Conservation (phyloP, 1,140 invertebrate species). For the Cotesia typhae region DNA sequence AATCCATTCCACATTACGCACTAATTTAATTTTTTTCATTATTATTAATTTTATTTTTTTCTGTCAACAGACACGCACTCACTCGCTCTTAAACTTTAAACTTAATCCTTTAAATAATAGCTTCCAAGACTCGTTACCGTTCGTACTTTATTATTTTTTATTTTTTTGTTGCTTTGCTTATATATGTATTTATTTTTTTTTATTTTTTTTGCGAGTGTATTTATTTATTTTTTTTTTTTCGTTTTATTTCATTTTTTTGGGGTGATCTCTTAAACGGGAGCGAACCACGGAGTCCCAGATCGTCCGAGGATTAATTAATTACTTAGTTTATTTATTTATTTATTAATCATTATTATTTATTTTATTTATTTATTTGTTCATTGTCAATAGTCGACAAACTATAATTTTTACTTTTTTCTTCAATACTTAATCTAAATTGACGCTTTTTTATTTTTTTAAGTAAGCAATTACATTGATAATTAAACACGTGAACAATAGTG, state of each 20-base stretch:
- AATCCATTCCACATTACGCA: conserved; percentile 37
- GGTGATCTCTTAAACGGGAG: conserved; percentile 17
- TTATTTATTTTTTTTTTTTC: conserved; percentile 12
- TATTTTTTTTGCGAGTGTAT: not conserved
- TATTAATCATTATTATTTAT: conserved; percentile 20
- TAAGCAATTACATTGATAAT: conserved; percentile 12
- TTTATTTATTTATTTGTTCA: conserved; percentile 3
- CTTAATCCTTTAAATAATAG: no score
- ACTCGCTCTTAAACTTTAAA: conserved; percentile 2
- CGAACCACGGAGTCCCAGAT: conserved; percentile 21
- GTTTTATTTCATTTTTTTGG: not conserved
- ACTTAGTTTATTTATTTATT: not conserved
- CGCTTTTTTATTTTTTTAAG: not conserved
- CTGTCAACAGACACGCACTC: conserved; percentile 26
- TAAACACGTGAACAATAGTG: conserved; percentile 11
- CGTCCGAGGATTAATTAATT: conserved; percentile 5
- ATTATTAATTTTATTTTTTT: conserved; percentile 28
- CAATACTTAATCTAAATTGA: no score
- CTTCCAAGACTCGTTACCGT: not conserved
- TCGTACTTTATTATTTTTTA: no score
- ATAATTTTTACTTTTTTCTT: not conserved
- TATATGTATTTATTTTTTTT: not conserved
- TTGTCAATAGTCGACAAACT: conserved; percentile 1
- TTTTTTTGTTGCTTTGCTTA: not conserved
- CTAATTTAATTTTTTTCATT: conserved; percentile 32